Conservation (phyloP, 2,113 vertebrate genomes). For the Psettodes erumei region DNA sequence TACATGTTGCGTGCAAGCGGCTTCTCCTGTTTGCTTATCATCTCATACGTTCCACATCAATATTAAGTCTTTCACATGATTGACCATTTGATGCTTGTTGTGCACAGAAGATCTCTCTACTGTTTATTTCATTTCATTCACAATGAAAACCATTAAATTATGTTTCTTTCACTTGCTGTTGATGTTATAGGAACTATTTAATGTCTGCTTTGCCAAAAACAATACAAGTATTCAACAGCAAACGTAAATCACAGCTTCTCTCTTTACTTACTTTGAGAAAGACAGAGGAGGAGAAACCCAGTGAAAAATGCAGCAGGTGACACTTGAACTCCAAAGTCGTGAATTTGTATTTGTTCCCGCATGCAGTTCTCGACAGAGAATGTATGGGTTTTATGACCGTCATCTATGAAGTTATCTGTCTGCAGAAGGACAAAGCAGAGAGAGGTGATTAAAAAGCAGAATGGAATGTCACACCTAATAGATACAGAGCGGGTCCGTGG, state of each 20-base stretch:
- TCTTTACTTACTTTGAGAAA: too few relatives aligned
- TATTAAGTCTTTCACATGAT: background rate
- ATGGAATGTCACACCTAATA: slow-evolving; percentile 84
- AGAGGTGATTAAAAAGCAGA: slow-evolving; percentile 80
- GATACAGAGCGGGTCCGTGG: slow-evolving; percentile 70
- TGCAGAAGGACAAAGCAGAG: slow-evolving; percentile 70
- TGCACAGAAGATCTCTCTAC: background rate
- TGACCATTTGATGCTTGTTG: slow-evolving; percentile 1
- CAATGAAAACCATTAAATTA: background rate
- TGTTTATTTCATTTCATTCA: background rate
- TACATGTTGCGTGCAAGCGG: background rate
- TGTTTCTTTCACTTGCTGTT: background rate
- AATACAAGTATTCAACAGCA: background rate
- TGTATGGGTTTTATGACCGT: slow-evolving; percentile 60
- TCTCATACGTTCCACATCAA: background rate
- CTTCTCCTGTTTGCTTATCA: background rate
- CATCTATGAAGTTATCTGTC: slow-evolving; percentile 74
- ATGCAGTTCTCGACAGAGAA: slow-evolving; percentile 49
- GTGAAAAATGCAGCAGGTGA: slow-evolving; percentile 10
- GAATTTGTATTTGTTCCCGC: slow-evolving; percentile 52
- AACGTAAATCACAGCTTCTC: background rate
- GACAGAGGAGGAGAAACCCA: slow-evolving; percentile 10
- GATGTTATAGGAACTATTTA: slow-evolving; percentile 5
- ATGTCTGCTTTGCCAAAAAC: slow-evolving; percentile 2
- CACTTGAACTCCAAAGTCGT: slow-evolving; percentile 40